Evolutionary conservation across 2,888 invertebrate species (phyloP).

Genomic region (Leptarthrus brevirostris): DNA sequence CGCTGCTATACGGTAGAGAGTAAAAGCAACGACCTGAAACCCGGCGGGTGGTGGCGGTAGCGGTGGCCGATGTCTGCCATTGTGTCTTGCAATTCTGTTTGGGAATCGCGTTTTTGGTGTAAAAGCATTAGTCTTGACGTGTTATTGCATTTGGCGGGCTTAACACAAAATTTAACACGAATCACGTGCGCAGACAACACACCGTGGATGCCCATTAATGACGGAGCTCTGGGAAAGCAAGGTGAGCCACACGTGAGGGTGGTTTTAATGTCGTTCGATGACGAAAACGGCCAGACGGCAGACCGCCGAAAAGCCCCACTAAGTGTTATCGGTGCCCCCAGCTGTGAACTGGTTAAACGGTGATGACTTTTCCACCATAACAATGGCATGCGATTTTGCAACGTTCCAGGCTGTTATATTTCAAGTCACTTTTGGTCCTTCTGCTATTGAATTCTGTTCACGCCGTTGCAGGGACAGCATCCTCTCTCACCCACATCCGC

Average conservation of each 20-base stretch:
- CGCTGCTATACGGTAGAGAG: background rate
- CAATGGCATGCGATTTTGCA: slow-evolving; percentile 15
- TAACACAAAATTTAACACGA: slow-evolving; percentile 31
- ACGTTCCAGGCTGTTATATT: background rate
- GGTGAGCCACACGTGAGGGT: slow-evolving; percentile 6
- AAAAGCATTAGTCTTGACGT: background rate
- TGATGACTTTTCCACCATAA: slow-evolving; percentile 29
- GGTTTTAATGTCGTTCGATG: slow-evolving; percentile 11
- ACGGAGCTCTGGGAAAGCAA: background rate
- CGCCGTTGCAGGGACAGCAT: too few relatives aligned
- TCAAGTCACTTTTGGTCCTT: background rate
- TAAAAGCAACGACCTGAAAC: slow-evolving; percentile 4
- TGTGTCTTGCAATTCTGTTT: slow-evolving; percentile 22
- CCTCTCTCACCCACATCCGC: background rate
- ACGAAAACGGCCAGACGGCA: slow-evolving; percentile 12
- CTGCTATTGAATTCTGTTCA: too few relatives aligned
- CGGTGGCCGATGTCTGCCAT: slow-evolving; percentile 23
- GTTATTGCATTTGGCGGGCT: slow-evolving; percentile 12
- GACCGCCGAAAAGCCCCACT: slow-evolving; percentile 16
- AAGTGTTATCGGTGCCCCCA: slow-evolving; percentile 27
- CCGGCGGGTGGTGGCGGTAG: slow-evolving; percentile 27
- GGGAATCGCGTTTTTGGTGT: slow-evolving; percentile 18
- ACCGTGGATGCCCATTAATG: slow-evolving; percentile 1
- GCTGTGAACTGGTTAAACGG: slow-evolving; percentile 30
- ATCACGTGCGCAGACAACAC: slow-evolving; percentile 13